Evolutionary conservation across 2,888 invertebrate species (phyloP).

Genomic region (Drosophila neutralis): DNA sequence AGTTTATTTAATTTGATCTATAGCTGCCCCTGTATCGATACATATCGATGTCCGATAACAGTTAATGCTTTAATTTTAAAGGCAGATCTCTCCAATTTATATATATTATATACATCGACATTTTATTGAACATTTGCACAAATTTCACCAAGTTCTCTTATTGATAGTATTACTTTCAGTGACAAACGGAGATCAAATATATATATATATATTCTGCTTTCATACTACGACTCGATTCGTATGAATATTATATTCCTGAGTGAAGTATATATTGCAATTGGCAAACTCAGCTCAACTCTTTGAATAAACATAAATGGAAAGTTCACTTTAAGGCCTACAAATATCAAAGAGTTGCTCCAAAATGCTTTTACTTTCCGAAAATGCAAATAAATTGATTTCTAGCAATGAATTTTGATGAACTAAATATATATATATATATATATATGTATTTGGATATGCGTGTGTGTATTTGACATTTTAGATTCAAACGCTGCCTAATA

Average conservation of each 20-base stretch:
- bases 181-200: neutral
- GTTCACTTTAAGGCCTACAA: neutral
- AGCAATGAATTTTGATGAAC: neutral
- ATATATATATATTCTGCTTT: neutral
- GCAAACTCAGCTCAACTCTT: neutral
- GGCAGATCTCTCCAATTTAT: neutral
- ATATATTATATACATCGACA: neutral
- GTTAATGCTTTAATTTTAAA: neutral
- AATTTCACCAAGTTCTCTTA: neutral
- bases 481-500: conserved; percentile 11
- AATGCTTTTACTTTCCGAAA: neutral
- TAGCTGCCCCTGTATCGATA: neutral
- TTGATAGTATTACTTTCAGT: neutral
- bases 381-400: neutral
- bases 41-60: neutral
- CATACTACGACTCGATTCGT: neutral
- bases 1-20: neutral
- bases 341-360: neutral
- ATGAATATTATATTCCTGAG: neutral
- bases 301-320: neutral
- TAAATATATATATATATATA: no score
- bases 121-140: no score
- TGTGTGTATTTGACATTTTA: no score
- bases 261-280: neutral
- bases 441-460: neutral